Evolutionary conservation across 2,797 vertebrate species (phyloP), one percentile per base, ranked within the genome.

Genomic region (Lutjanus argentimaculatus): DNA sequence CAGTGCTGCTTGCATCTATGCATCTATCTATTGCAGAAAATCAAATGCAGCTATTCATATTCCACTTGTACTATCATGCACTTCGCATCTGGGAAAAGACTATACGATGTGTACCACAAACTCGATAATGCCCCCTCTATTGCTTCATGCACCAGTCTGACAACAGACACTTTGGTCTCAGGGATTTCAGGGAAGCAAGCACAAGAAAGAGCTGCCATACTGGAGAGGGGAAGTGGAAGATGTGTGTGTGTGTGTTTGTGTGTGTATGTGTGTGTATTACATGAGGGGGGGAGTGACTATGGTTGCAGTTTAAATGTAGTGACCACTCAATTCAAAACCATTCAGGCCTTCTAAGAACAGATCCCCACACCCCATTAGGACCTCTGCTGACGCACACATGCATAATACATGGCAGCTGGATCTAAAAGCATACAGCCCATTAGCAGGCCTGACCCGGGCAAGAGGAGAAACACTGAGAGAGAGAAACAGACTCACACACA

Each of bases 381-480:
- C 92, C 89, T 89, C 90, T 89, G 88, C 92, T 92, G 92, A 93
- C 67, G 82, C 89, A 91, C 83, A 88, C 92, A 94, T 95, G 88
- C 92, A 95, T 95, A 93, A 95, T 95, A 94, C 92, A 95, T 95
- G 83, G 88, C 48, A 73, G 86, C 86, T 91, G 90, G 86, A 92
- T 92, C 93, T 94, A 92, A 95, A 95, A 94, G 93, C 93, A 92
- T 85, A 90, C 83, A 82, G 85, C 83, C 92, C 94, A 95, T 95
- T 94, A 95, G 88, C 75, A 83, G 73, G 75, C 84, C 65, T 68
- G 72, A 75, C 78, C 78, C 67, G 59, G 58, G 75, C 80, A 78
- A 82, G 74, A 85, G 72, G 55, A 83, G 67, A 71, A 10, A 69
- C 4, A 74, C 2, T 63, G n/a, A 75, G 43, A 82, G 43, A 75